Conservation (phyloP, 2,113 vertebrate genomes). For the Silurus meridionalis region DNA sequence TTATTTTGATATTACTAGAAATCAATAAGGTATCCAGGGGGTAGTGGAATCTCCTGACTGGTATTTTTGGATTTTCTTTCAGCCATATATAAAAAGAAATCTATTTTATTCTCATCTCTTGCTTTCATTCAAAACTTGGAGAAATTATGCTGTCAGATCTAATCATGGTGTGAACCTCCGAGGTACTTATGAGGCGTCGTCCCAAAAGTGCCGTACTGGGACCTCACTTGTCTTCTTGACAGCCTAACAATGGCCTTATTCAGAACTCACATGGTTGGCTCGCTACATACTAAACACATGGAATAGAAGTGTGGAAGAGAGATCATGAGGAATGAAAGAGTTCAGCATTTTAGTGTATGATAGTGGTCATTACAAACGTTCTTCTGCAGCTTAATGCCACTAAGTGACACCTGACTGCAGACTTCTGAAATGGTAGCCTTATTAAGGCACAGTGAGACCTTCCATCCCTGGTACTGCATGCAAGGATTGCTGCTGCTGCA, state of each 20-base stretch:
- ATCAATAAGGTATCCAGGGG: not conserved
- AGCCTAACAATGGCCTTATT: constrained; percentile 69
- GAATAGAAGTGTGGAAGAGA: constrained; percentile 59
- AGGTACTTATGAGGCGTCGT: constrained; percentile 51
- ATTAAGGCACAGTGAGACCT: constrained; percentile 74
- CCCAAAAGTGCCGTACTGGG: constrained; percentile 55
- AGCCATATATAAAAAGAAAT: constrained; percentile 3
- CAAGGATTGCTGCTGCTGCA: constrained; percentile 77
- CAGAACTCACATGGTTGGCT: constrained; percentile 38
- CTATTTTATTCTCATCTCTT: constrained; percentile 16
- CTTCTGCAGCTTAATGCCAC: constrained; percentile 41
- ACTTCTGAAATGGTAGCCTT: constrained; percentile 76
- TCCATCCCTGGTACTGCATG: constrained; percentile 72
- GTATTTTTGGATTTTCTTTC: not conserved
- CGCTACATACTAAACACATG: constrained; percentile 47
- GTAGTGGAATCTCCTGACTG: not conserved
- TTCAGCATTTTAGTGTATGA: constrained; percentile 35
- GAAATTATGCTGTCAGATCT: constrained; percentile 48
- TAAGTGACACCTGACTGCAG: constrained; percentile 73
- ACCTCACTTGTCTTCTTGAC: constrained; percentile 77
- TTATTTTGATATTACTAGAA: constrained; percentile 1
- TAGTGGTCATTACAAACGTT: constrained; percentile 22
- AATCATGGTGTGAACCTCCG: constrained; percentile 44
- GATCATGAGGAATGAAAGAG: constrained; percentile 67
- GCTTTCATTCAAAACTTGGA: constrained; percentile 34